Base-by-base conservation (phyloP, 2,797 vertebrate genomes). In the Tarsius wallacei region DNA sequence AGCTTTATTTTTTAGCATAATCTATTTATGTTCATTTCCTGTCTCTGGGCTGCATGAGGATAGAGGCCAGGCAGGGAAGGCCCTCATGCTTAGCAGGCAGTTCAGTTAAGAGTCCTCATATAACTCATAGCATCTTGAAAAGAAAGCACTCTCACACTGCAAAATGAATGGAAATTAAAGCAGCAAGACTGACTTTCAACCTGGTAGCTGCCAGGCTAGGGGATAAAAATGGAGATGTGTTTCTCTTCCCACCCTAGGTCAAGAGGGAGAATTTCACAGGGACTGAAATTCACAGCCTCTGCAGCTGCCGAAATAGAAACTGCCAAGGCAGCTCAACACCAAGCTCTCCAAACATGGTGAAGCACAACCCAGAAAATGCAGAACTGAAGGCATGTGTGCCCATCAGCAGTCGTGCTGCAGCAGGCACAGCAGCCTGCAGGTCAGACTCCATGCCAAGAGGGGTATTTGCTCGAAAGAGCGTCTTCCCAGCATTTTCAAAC, bases 221-320 rank as follows among this genome's bases (percentile, higher is more conserved):
- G 49, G 17, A 81, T 17, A 33, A 42, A 22, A 47, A 42, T 47
- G 33, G 42, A 78, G 73, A 78, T 7, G 1, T 31, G 28, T 28
- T 80, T 80, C 53, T 80, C 49, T 57, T 57, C 55, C 77, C 77
- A 57, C n/a, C n/a, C n/a, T 15, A 57, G 21, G n/a, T 53, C 31
- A 14, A 87, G 47, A 7, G 0, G 59, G 33, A 33, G 70, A 81
- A 88, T 21, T 55, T 36, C 53, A 61, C 51, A 59, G 78, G 68
- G 88, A 47, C 6, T 49, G 21, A 93, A 61, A 42, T 42, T 42
- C 90, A 22, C 14, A 61, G 64, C 59, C 64, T 86, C 77, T 85
- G 21, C n/a, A 19, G 53, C n/a, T 77, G 53, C 84, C 64, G 74
- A 97, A 96, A 92, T 42, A 94, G 85, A 96, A 96, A 84, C 85